Conservation (phyloP, 2,888 invertebrate genomes). For the Stomorhina lunata region DNA sequence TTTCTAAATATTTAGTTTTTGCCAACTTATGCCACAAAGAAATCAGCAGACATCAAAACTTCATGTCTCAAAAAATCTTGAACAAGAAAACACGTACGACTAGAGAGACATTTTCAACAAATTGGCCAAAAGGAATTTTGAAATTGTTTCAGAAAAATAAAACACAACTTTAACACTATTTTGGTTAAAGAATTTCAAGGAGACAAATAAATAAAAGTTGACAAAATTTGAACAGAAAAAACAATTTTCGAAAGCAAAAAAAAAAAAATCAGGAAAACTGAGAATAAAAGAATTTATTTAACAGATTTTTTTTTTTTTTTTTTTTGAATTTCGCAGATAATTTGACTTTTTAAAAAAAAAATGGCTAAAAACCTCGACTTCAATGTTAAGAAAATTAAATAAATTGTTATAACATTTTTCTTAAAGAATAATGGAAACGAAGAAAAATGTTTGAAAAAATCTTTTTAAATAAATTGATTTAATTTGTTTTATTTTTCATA, state of each 20-base stretch:
- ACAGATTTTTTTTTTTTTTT: no score
- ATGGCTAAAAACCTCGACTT: slow-evolving; percentile 21
- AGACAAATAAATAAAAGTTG: slow-evolving; percentile 49
- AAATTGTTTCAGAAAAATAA: slow-evolving; percentile 55
- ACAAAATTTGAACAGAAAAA: not conserved
- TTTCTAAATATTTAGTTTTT: no score
- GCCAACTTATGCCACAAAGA: no score
- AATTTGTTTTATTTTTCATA: slow-evolving; percentile 6
- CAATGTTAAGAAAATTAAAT: slow-evolving; percentile 15
- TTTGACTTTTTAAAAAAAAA: slow-evolving; percentile 21
- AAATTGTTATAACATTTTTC: slow-evolving; percentile 13
- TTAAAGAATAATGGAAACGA: not conserved
- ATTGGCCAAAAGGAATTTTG: slow-evolving; percentile 63
- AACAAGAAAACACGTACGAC: not conserved
- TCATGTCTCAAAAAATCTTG: no score
- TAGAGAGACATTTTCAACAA: slow-evolving; percentile 41
- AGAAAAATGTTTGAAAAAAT: not conserved
- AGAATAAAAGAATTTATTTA: not conserved
- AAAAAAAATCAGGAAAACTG: not conserved
- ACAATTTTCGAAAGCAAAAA: not conserved
- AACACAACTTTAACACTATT: slow-evolving; percentile 62
- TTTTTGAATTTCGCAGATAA: slow-evolving; percentile 10
- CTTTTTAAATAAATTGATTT: slow-evolving; percentile 17
- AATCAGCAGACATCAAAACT: no score
- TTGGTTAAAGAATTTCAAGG: slow-evolving; percentile 57